phyloP scores from a whole-genome alignment of 30 jellyfish, hydroid and myxozoan genomes.

The Hydractinia echinata region DNA sequence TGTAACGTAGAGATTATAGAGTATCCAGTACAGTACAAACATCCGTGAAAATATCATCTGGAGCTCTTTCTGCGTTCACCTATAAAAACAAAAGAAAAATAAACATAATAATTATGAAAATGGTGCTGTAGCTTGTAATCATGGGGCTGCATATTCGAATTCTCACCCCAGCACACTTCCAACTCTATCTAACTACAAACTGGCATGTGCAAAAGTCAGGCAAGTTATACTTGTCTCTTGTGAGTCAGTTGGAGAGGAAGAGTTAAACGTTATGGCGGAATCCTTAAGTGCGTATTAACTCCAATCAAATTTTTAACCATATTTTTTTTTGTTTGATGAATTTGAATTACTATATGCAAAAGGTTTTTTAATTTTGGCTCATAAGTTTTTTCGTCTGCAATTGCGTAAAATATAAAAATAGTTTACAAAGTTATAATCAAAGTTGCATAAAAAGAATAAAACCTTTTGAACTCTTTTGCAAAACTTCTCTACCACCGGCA shows the following conservation, averaged over 20 bases:
- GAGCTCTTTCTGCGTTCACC: slow-evolving; percentile 81
- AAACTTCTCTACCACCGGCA: slow-evolving; percentile 78
- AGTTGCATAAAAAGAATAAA: neutral
- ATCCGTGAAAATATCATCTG: slow-evolving; percentile 72
- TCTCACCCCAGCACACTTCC: too few species aligned
- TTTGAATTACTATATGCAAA: too few species aligned
- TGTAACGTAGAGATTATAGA: slow-evolving; percentile 17
- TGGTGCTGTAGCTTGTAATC: neutral
- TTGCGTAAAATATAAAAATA: neutral
- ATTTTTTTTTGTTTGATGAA: too few species aligned
- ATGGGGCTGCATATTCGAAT: too few species aligned
- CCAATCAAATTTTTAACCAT: too few species aligned
- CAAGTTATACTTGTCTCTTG: neutral
- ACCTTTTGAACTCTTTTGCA: slow-evolving; percentile 75
- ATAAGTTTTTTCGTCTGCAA: neutral
- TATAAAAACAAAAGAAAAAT: neutral
- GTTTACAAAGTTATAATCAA: neutral
- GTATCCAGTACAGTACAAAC: slow-evolving; percentile 74
- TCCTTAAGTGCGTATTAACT: too few species aligned
- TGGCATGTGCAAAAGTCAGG: neutral
- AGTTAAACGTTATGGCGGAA: too few species aligned
- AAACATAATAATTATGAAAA: neutral
- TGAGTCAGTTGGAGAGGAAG: neutral
- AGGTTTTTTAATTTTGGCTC: neutral
- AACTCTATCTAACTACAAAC: too few species aligned